A percentile compares a stretch with the other conserved stretches of the same genome.
Evolutionary conservation across 2,888 invertebrate species (phyloP).

Genomic region (Pseudococcus longispinus): DNA sequence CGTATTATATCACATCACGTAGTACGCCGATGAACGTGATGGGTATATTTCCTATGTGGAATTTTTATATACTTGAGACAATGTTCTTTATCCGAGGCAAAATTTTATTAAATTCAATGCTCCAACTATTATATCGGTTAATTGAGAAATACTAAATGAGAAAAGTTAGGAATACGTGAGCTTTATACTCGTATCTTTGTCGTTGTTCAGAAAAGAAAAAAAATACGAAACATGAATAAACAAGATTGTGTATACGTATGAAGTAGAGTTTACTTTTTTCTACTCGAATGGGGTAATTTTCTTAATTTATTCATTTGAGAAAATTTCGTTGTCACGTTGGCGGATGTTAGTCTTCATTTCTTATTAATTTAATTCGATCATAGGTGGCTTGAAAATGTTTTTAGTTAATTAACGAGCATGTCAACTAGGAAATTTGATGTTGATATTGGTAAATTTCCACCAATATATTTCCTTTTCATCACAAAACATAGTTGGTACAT

Average conservation of each 20-base stretch:
- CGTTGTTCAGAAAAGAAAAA: background rate
- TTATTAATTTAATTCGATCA: background rate
- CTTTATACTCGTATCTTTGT: background rate
- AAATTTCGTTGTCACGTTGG: background rate
- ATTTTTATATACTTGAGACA: background rate
- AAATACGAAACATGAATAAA: background rate
- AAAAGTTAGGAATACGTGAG: background rate
- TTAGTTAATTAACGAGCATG: background rate
- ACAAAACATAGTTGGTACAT: too few relatives aligned
- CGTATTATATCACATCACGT: conserved; percentile 16
- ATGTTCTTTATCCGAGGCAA: background rate
- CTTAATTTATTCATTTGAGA: background rate
- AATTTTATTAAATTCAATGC: background rate
- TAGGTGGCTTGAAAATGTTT: background rate
- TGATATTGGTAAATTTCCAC: too few relatives aligned
- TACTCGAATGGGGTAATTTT: background rate
- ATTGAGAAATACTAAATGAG: background rate
- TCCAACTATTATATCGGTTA: background rate
- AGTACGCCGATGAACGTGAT: conserved; percentile 12
- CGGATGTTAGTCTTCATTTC: background rate
- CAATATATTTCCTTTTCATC: too few relatives aligned
- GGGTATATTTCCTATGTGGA: background rate
- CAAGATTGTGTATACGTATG: background rate
- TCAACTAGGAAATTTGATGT: background rate
- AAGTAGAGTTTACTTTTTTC: background rate